Percentiles rank a stretch among this genome's conserved stretches.
Conservation (phyloP, 2,888 invertebrate genomes). For the Eupithecia centaureata region DNA sequence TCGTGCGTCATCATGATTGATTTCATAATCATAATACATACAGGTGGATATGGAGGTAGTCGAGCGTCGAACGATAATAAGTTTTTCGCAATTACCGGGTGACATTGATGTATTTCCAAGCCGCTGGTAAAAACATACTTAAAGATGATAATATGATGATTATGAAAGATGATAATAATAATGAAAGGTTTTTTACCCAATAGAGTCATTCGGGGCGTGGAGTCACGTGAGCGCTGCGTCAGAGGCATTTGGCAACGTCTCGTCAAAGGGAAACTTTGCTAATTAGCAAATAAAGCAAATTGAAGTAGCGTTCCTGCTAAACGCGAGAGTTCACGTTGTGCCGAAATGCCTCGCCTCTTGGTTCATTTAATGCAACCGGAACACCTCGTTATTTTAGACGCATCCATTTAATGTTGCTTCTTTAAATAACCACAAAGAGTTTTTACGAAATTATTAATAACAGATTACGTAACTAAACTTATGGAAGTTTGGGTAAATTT, state of each 20-base stretch:
- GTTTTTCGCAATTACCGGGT: constrained; percentile 47
- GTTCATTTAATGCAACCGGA: constrained; percentile 50
- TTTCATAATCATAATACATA: constrained; percentile 38
- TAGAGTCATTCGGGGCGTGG: constrained; percentile 22
- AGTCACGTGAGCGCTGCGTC: constrained; percentile 40
- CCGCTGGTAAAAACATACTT: constrained; percentile 48
- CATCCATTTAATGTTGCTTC: not conserved
- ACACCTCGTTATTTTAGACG: constrained; percentile 26
- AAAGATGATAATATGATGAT: not conserved
- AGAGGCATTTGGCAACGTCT: constrained; percentile 43
- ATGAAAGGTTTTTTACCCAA: constrained; percentile 53
- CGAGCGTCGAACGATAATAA: constrained; percentile 45
- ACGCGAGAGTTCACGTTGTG: constrained; percentile 59
- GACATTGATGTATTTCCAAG: constrained; percentile 52
- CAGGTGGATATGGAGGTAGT: constrained; percentile 36
- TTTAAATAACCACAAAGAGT: not conserved
- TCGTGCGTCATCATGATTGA: constrained; percentile 35
- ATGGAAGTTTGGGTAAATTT: too few relatives aligned
- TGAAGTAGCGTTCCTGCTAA: constrained; percentile 63
- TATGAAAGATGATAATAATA: too few relatives aligned
- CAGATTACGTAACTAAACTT: too few relatives aligned
- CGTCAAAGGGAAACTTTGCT: constrained; percentile 74
- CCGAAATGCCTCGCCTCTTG: constrained; percentile 52
- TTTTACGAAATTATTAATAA: not conserved
- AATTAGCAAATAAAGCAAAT: constrained; percentile 78